Conservation (phyloP, 2,888 invertebrate genomes). For the Polia nebulosa region DNA sequence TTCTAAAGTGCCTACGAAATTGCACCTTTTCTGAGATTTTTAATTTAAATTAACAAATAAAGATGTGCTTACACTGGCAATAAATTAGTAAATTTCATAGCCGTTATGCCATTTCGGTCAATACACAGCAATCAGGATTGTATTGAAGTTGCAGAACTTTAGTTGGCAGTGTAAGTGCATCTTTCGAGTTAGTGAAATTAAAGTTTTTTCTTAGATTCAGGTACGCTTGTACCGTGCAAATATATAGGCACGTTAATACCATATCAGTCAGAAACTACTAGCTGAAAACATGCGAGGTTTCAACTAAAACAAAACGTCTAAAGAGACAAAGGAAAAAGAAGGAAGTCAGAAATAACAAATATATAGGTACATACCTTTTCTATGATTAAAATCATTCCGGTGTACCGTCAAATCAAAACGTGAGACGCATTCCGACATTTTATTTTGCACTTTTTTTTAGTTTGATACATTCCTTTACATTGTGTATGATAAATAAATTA, state of each 20-base stretch:
- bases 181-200: too few relatives aligned
- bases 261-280: background rate
- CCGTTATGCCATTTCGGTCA: too few relatives aligned
- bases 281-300: constrained; percentile 2
- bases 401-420: constrained; percentile 57
- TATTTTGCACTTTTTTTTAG: constrained; percentile 57
- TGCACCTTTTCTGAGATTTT: background rate
- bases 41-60: background rate
- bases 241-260: background rate
- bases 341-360: background rate
- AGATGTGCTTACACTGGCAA: too few relatives aligned
- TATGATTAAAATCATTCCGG: constrained; percentile 30
- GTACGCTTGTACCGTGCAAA: background rate
- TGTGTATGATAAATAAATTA: constrained; percentile 38
- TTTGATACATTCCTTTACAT: constrained; percentile 72
- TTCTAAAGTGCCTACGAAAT: background rate
- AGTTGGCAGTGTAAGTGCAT: too few relatives aligned
- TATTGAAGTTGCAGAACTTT: too few relatives aligned
- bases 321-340: background rate
- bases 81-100: too few relatives aligned
- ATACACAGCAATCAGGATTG: too few relatives aligned
- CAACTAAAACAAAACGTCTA: background rate
- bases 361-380: constrained; percentile 56
- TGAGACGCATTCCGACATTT: constrained; percentile 57
- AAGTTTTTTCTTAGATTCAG: background rate